Percentiles rank a stretch among this genome's conserved stretches.
These are phyloP conservation scores for Valencia hispanica DNA, from an alignment of 2,797 vertebrate species.

Conservation along the genomic window DNA sequence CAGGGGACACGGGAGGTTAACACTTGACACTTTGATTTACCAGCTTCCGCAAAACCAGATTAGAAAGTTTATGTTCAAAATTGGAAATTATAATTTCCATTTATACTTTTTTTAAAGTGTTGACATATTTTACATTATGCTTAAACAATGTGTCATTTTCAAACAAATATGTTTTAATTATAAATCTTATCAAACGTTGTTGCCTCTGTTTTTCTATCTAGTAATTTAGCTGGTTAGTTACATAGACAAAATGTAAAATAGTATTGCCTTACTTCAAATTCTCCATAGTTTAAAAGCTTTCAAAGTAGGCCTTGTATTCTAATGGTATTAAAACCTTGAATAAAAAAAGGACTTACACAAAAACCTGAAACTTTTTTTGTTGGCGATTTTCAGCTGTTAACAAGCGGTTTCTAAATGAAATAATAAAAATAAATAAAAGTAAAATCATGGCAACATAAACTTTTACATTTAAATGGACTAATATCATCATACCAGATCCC, in stretches of 20 bases:
- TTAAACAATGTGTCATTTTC: too few species aligned
- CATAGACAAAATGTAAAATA: background rate
- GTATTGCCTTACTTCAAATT: background rate
- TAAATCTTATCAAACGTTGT: background rate
- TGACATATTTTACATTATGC: too few species aligned
- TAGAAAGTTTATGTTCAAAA: slow-evolving; percentile 3
- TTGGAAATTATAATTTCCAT: background rate
- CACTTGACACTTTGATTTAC: slow-evolving; percentile 10
- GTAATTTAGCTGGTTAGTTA: background rate
- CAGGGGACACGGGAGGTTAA: background rate
- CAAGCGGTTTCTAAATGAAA: too few species aligned
- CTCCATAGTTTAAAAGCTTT: background rate
- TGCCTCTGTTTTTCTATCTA: background rate
- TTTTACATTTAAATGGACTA: too few species aligned
- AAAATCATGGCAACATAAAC: too few species aligned
- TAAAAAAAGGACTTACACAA: background rate
- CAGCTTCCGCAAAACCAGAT: slow-evolving; percentile 16
- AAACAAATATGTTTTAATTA: background rate
- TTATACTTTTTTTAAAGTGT: too few species aligned
- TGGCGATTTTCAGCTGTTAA: too few species aligned
- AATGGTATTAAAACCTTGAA: background rate
- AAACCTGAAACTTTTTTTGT: background rate
- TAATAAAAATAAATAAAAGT: too few species aligned
- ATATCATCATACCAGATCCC: too few species aligned
- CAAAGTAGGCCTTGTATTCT: background rate